These are phyloP conservation scores for Amblyraja radiata DNA, from an alignment of 2,797 vertebrate species.

Conservation along the genomic window DNA sequence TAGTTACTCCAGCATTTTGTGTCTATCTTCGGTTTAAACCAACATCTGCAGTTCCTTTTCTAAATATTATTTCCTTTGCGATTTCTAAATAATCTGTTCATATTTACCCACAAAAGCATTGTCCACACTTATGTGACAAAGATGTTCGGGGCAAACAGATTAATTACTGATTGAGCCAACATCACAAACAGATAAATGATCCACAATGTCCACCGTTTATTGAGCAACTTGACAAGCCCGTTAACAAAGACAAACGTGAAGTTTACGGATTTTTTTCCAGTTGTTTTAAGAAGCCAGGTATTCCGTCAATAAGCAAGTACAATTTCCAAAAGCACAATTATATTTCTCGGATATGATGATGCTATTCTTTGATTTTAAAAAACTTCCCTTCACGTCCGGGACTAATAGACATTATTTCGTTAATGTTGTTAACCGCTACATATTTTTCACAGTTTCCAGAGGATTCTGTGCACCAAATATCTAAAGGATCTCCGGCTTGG, in stretches of 20 bases:
- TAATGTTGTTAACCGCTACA: neutral
- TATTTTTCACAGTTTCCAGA: neutral
- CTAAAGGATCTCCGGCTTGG: too few relatives aligned
- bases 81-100: neutral
- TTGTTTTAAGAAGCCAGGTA: neutral
- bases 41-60: too few relatives aligned
- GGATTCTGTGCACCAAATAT: neutral
- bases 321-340: neutral
- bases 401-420: neutral
- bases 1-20: neutral
- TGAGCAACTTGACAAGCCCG: neutral
- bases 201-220: neutral
- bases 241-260: neutral
- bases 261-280: neutral
- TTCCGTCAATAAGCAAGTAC: neutral
- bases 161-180: neutral
- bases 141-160: neutral
- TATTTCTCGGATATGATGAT: too few relatives aligned
- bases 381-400: neutral
- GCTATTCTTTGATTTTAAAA: neutral
- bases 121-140: neutral
- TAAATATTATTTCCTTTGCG: neutral
- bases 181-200: neutral
- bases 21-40: neutral
- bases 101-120: neutral